Evolutionary conservation across 2,113 vertebrate genomes (phyloP), one percentile per base, ranked within the genome.

Genomic region (Parus major): DNA sequence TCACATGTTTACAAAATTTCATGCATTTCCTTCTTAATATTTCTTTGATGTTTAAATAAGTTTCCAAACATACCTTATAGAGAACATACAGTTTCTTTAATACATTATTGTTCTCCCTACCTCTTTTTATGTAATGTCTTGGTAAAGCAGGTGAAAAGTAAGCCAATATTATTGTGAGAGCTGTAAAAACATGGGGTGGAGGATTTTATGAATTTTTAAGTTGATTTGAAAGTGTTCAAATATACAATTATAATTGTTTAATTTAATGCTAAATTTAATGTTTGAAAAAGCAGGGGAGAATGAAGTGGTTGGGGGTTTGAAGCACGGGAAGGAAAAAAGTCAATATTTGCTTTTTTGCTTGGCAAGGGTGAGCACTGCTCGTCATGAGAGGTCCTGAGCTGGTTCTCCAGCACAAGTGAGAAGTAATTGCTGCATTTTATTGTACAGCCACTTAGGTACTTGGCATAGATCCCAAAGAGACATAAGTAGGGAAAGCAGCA

Each of bases 161-260:
- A 52, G 15, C 46, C 35, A 28, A 1, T 55, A 21, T 17, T 61
- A 44, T 70, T 71, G 23, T 42, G 44, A 82, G 39, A 80, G 27
- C 31, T 28, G 5, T 25, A 70, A 63, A 72, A 89, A 17, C 57
- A 27, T 1, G 0, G 1, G 0, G 2, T 11, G 36, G 12, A 15
- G 3, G 47, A 16, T n/a, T 72, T 75, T 21, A 8, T 50, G 2
- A 66, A 36, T 16, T 80, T 68, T 31, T 2, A 65, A 55, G 25
- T 65, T 82, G 4, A 25, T 81, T 95, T 90, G 5, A 20, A 83
- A 12, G 72, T 77, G 61, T 19, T 35, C 9, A 71, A 83, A 44
- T 29, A 28, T 29, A 21, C 27, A 52, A 27, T 65, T 75, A 16
- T 29, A 56, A n/a, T 53, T n/a, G 78, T 90, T 89, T 61, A 27